Conservation (phyloP, 2,888 invertebrate species). For the Rambutsinella grinnellia region DNA sequence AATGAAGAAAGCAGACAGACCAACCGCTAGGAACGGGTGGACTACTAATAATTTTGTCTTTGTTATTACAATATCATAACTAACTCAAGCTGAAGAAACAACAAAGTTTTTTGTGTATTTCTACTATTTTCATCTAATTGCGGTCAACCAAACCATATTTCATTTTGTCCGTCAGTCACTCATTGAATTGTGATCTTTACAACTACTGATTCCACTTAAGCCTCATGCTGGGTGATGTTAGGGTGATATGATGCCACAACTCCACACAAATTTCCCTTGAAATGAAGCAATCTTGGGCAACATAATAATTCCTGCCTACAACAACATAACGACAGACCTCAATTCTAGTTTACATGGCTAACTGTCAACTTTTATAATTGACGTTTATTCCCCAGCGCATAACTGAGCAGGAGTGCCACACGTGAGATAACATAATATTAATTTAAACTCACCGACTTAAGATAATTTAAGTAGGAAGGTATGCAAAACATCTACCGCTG, state of each 20-base stretch:
- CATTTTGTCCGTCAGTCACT: slow-evolving; percentile 1
- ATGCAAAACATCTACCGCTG: background rate
- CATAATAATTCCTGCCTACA: background rate
- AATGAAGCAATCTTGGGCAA: background rate
- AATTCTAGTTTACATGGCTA: slow-evolving; percentile 8
- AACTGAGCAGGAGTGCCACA: background rate
- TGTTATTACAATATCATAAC: background rate
- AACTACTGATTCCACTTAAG: background rate
- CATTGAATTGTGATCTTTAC: background rate
- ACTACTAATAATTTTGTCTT: background rate
- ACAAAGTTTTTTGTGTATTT: too few species aligned
- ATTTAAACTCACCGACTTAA: background rate
- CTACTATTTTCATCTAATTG: slow-evolving; percentile 27
- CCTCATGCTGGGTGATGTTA: background rate
- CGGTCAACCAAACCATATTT: slow-evolving; percentile 33
- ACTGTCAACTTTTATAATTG: slow-evolving; percentile 29
- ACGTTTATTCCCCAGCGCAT: too few species aligned
- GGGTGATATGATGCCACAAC: background rate
- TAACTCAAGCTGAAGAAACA: too few species aligned
- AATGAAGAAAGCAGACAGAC: slow-evolving; percentile 9
- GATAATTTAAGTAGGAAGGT: background rate
- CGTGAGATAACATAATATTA: background rate
- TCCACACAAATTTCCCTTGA: background rate
- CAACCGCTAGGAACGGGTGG: slow-evolving; percentile 15
- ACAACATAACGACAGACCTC: background rate